Conservation (phyloP, 2,113 vertebrate species). For the Bambusicola thoracicus region DNA sequence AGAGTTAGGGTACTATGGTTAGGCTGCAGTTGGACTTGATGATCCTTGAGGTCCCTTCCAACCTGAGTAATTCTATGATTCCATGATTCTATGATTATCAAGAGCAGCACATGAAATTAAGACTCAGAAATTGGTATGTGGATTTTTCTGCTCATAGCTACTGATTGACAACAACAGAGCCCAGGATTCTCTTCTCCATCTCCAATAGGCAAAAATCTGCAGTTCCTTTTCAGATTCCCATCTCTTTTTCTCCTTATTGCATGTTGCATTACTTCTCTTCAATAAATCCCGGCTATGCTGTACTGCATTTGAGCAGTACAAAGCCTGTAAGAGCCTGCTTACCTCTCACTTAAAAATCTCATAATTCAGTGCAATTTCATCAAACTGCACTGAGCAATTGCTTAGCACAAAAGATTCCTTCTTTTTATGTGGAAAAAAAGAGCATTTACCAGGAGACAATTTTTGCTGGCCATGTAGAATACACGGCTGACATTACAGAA, state of each 20-base stretch:
- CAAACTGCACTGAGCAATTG: not conserved
- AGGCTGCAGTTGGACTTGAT: too few species aligned
- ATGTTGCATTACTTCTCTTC: not conserved
- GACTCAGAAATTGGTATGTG: not conserved
- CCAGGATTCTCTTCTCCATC: not conserved
- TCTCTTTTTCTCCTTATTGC: not conserved
- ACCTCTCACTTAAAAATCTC: not conserved
- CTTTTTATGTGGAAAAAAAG: not conserved
- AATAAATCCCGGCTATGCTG: not conserved
- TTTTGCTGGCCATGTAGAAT: not conserved
- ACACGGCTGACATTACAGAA: not conserved
- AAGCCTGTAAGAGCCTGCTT: not conserved
- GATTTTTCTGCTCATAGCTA: not conserved
- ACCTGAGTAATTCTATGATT: too few species aligned
- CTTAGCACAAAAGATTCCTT: not conserved
- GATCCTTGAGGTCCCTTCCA: too few species aligned
- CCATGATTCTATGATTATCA: too few species aligned
- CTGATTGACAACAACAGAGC: not conserved
- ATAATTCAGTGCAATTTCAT: slow-evolving; percentile 7
- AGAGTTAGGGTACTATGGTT: too few species aligned
- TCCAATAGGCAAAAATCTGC: not conserved
- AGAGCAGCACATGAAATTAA: not conserved
- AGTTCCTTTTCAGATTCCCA: not conserved
- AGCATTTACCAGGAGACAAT: not conserved
- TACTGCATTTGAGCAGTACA: not conserved